Evolutionary conservation across 1,140 invertebrate genomes (phyloP), one percentile per base, ranked within the genome.

Genomic region (Apis dorsata): DNA sequence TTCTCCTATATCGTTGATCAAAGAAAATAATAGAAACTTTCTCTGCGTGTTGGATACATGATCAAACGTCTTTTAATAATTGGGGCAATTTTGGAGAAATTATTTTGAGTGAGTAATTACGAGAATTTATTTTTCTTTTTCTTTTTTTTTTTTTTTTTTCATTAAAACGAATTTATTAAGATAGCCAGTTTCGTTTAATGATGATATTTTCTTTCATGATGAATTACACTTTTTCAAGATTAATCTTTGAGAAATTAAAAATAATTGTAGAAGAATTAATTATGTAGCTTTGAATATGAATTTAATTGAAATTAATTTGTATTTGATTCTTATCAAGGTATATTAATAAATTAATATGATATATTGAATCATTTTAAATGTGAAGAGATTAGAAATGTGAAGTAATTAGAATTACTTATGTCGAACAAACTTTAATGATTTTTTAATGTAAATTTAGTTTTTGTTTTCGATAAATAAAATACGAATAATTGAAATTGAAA

Each of bases 11-110:
- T 72, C 74, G 15, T 49, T 49, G 24, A 53, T 75, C 72, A 44
- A 72, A 7, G n/a, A 86, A 79, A 76, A 86, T 76, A 17, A 7
- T 55, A 49, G 28, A 66, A 65, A 85, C 84, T 85, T 82, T 85
- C 79, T 77, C 79, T 24, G 8, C 53, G 9, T 13, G 12, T 59
- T 49, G 10, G 28, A 44, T 55, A 68, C 24, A 24, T 21, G 53
- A 69, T 66, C 8, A n/a, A 17, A 79, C 65, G 3, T 66, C 28
- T 55, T 8, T 77, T n/a, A 66, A 77, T 55, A 12, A 2, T 24
- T 44, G 2, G 9, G 13, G 55, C 12, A 60, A 76, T 28, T 76
- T 51, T 21, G 49, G 34, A 51, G 74, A 28, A 19, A 76, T 65
- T 53, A 19, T 1, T 12, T 1, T 7, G 24, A 24, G 8, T 28